Evolutionary conservation across 2,888 invertebrate species (phyloP).

Genomic region (Cosmia trapezina): DNA sequence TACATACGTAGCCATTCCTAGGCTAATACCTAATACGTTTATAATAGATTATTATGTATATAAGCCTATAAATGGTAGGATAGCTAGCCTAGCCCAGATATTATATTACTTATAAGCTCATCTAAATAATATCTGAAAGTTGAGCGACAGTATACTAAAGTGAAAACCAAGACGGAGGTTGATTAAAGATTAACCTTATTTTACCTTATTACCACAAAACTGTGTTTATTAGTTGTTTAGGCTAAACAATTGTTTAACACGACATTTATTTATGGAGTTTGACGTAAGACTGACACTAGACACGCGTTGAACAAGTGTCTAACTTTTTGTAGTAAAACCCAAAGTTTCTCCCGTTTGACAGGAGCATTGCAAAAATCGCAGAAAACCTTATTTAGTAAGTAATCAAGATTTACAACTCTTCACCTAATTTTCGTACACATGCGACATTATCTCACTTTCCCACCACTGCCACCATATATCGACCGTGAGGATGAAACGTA

Average conservation of each 20-base stretch:
- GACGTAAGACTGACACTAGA: too few relatives aligned
- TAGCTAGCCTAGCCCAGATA: background rate
- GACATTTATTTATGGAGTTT: too few relatives aligned
- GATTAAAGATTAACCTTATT: too few relatives aligned
- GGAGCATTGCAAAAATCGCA: background rate
- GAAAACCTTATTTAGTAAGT: background rate
- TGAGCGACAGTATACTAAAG: background rate
- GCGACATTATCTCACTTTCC: background rate
- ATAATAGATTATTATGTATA: background rate
- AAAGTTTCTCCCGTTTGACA: background rate
- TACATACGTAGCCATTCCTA: background rate
- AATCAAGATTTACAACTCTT: background rate
- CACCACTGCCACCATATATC: background rate
- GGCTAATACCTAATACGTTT: background rate
- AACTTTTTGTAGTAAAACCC: too few relatives aligned
- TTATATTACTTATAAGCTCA: background rate
- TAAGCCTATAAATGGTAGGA: background rate
- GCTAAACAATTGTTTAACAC: too few relatives aligned
- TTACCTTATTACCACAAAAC: too few relatives aligned
- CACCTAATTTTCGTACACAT: background rate
- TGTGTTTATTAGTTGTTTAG: too few relatives aligned
- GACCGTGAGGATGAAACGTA: background rate
- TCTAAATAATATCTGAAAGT: background rate
- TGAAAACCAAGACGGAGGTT: too few relatives aligned
- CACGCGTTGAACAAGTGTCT: too few relatives aligned